Conservation (phyloP, 2,888 invertebrate genomes). For the Schrankia costaestrigalis region DNA sequence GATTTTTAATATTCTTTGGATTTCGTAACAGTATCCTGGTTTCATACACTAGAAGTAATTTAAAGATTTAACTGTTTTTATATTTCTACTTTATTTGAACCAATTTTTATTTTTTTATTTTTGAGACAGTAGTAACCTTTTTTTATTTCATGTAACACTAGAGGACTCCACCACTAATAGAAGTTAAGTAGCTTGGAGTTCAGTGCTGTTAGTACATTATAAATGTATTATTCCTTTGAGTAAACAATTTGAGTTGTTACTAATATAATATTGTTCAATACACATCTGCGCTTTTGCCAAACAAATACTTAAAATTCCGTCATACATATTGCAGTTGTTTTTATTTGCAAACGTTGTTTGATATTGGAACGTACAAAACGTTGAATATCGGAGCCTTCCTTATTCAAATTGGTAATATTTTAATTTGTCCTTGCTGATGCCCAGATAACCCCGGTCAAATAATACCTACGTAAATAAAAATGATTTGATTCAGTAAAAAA, state of each 20-base stretch:
- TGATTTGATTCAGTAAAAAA: conserved; percentile 74
- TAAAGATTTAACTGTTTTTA: too few species aligned
- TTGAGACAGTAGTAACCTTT: too few species aligned
- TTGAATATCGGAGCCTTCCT: conserved; percentile 31
- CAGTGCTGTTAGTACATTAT: too few species aligned
- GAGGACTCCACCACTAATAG: too few species aligned
- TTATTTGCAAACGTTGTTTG: conserved; percentile 12
- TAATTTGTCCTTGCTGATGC: conserved; percentile 67
- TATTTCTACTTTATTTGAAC: too few species aligned
- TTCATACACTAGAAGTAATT: too few species aligned
- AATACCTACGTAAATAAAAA: conserved; percentile 73
- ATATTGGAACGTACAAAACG: conserved; percentile 21
- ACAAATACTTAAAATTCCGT: conserved; percentile 16
- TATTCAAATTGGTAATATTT: conserved; percentile 42
- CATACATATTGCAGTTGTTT: conserved; percentile 3
- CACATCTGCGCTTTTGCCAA: conserved; percentile 2
- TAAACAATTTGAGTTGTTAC: too few species aligned
- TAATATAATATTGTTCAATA: not conserved
- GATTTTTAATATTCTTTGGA: too few species aligned
- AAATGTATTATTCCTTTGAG: too few species aligned
- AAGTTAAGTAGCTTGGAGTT: too few species aligned
- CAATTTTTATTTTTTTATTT: too few species aligned
- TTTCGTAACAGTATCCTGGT: too few species aligned
- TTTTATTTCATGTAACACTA: not conserved
- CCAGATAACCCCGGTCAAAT: conserved; percentile 67